A percentile compares a stretch with the other conserved stretches of the same genome.
phyloP scores from a whole-genome alignment of 2,113 vertebrate genomes.

The Okapia johnstoni region DNA sequence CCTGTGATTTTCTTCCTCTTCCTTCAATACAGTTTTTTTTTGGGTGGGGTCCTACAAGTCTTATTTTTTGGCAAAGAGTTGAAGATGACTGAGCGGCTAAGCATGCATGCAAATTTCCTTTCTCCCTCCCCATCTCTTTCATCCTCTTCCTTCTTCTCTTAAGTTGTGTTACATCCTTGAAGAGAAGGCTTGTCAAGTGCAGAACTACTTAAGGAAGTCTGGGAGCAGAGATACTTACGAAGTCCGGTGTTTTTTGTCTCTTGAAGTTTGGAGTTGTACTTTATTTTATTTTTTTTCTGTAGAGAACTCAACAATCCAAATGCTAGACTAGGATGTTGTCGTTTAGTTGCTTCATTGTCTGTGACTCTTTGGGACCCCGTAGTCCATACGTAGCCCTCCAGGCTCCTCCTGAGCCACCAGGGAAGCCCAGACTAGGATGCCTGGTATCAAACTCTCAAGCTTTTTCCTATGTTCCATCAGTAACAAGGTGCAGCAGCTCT shows the following conservation, averaged over 20 bases:
- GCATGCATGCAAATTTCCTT: not conserved
- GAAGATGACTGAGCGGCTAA: not conserved
- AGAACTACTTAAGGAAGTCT: not conserved
- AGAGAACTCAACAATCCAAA: not conserved
- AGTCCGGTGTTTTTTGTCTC: not conserved
- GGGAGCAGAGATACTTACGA: not conserved
- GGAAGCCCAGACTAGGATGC: not conserved
- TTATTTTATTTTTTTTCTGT: not conserved
- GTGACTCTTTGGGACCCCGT: not conserved
- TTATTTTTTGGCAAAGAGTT: not conserved
- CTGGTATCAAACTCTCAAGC: accelerated
- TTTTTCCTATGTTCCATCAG: not conserved
- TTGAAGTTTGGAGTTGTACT: not conserved
- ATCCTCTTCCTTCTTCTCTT: not conserved
- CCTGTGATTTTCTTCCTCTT: too few relatives aligned
- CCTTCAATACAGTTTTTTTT: not conserved
- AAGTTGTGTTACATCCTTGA: not conserved
- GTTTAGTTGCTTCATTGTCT: not conserved
- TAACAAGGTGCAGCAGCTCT: not conserved
- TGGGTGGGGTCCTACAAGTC: not conserved
- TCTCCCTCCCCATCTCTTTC: accelerated
- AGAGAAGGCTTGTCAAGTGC: not conserved
- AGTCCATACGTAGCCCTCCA: not conserved
- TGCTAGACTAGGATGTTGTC: not conserved
- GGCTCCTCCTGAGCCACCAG: not conserved